Evolutionary conservation across 2,888 invertebrate genomes (phyloP).

Genomic region (Nomada hirtipes): DNA sequence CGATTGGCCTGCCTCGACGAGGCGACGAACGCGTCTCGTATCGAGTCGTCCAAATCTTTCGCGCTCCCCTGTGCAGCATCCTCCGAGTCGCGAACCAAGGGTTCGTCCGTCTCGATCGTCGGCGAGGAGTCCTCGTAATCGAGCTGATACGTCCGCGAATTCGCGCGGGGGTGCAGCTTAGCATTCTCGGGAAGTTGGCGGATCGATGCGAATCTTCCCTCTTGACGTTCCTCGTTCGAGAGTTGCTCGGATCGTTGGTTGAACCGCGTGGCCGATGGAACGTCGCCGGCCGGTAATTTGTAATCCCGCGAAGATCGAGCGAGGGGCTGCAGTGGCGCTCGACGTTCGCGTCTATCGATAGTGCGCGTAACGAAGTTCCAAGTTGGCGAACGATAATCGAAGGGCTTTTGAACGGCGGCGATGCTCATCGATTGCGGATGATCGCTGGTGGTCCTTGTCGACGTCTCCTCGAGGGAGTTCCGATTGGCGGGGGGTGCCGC

Average conservation of each 20-base stretch:
- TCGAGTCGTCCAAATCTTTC: slow-evolving; percentile 39
- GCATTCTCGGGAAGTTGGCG: not conserved
- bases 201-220: not conserved
- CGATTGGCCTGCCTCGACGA: slow-evolving; percentile 38
- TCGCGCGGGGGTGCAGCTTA: not conserved
- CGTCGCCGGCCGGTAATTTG: slow-evolving; percentile 12
- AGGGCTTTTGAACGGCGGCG: slow-evolving; percentile 58
- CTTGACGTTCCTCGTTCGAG: not conserved
- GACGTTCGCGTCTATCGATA: slow-evolving; percentile 27
- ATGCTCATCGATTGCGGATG: slow-evolving; percentile 58
- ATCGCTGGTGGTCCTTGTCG: slow-evolving; percentile 59
- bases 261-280: not conserved
- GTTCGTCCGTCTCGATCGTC: not conserved
- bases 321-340: not conserved
- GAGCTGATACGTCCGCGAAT: not conserved
- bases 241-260: not conserved
- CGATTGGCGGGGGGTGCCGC: slow-evolving; percentile 79
- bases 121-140: not conserved
- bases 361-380: slow-evolving; percentile 50
- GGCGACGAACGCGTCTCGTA: slow-evolving; percentile 50
- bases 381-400: slow-evolving; percentile 56
- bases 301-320: slow-evolving; percentile 10
- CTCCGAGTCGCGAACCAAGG: not conserved
- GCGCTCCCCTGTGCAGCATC: slow-evolving; percentile 8
- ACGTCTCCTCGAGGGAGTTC: slow-evolving; percentile 64